A percentile compares a stretch with the other conserved stretches of the same genome.
Evolutionary conservation across 2,797 vertebrate genomes (phyloP).

Genomic region (Amblyopsis hoosieri): DNA sequence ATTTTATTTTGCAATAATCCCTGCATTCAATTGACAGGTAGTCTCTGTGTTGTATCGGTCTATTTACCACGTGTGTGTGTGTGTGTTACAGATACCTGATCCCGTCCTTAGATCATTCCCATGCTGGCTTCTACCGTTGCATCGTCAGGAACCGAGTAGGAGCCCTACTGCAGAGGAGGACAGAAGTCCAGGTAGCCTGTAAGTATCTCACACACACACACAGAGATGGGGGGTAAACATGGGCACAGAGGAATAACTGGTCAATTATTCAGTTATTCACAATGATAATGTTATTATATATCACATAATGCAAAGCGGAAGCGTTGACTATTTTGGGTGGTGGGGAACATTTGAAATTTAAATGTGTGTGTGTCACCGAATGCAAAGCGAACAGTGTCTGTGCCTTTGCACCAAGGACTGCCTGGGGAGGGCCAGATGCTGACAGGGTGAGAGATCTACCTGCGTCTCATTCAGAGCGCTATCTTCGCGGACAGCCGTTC

Average conservation of each 20-base stretch:
- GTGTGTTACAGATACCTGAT: slow-evolving; percentile 88
- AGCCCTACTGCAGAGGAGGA: slow-evolving; percentile 92
- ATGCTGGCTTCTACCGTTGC: slow-evolving; percentile 95
- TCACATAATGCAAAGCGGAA: too few relatives aligned
- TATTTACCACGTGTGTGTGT: slow-evolving; percentile 19
- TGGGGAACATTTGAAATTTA: too few relatives aligned
- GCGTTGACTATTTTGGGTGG: too few relatives aligned
- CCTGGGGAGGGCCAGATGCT: slow-evolving; percentile 59
- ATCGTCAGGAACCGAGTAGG: slow-evolving; percentile 95
- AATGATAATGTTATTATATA: too few relatives aligned
- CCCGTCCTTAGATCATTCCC: slow-evolving; percentile 91
- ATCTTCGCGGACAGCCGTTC: slow-evolving; percentile 71
- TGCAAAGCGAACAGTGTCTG: slow-evolving; percentile 41
- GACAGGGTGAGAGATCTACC: slow-evolving; percentile 65
- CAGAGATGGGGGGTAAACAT: too few relatives aligned
- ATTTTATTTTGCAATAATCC: too few relatives aligned
- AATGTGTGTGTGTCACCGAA: too few relatives aligned
- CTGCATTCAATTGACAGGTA: too few relatives aligned
- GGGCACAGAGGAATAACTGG: too few relatives aligned
- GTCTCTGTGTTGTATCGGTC: neutral
- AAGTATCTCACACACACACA: slow-evolving; percentile 68
- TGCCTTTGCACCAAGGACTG: slow-evolving; percentile 61
- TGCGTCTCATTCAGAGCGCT: slow-evolving; percentile 51
- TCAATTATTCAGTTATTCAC: too few relatives aligned
- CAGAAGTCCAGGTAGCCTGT: slow-evolving; percentile 98